Conservation (phyloP, 2,888 invertebrate species). For the Ectemnius lituratus region DNA sequence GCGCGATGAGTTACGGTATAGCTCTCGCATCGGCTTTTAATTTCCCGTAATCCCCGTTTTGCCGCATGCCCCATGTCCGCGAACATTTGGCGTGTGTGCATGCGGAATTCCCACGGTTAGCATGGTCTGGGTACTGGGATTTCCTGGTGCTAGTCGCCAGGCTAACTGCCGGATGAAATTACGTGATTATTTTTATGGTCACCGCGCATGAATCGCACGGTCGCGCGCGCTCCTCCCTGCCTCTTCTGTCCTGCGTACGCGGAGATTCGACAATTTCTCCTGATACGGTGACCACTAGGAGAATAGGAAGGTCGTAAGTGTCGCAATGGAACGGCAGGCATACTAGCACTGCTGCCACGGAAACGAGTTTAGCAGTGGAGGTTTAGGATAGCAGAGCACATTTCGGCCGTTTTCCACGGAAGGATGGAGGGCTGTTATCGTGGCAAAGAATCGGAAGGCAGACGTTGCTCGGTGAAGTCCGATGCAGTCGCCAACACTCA, state of each 20-base stretch:
- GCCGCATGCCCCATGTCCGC: no score
- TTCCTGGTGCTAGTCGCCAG: no score
- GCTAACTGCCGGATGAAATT: no score
- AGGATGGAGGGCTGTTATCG: slow-evolving; percentile 25
- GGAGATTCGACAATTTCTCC: slow-evolving; percentile 12
- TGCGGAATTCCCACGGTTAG: no score
- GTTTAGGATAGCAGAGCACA: slow-evolving; percentile 17
- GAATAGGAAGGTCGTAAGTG: neutral
- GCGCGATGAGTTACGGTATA: no score
- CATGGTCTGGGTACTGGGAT: no score
- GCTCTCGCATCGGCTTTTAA: no score
- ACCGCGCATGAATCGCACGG: no score
- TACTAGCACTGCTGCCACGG: neutral
- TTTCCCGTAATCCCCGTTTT: no score
- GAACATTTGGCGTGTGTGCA: no score
- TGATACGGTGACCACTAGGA: slow-evolving; percentile 10
- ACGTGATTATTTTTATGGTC: no score
- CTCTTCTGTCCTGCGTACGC: neutral
- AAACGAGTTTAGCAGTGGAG: slow-evolving; percentile 26
- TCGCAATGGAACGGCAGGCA: neutral
- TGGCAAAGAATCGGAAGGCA: slow-evolving; percentile 22
- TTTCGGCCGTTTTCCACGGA: slow-evolving; percentile 16
- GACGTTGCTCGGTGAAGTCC: slow-evolving; percentile 7
- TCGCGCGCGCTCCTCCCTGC: no score
- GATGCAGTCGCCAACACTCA: slow-evolving; percentile 25